phyloP scores from a whole-genome alignment of 2,113 vertebrate species.

The Chlamydotis undulata region DNA sequence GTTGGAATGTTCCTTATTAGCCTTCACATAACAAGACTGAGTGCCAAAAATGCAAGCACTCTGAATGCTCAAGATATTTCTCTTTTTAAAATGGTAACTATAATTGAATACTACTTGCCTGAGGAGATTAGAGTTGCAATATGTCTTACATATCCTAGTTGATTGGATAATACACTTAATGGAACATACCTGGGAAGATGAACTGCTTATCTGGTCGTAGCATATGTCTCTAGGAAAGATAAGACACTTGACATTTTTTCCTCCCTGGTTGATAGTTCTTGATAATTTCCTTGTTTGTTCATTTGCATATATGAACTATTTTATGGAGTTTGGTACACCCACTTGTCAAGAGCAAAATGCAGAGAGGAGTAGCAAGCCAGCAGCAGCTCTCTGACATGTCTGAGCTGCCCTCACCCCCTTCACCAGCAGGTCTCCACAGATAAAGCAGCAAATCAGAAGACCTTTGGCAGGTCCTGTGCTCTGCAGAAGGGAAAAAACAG shows the following conservation, averaged over 20 bases:
- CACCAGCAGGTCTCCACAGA: background rate
- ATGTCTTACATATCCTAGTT: conserved; percentile 20
- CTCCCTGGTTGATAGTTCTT: background rate
- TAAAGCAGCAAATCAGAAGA: background rate
- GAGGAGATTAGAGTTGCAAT: conserved; percentile 4
- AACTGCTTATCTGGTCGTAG: conserved; percentile 16
- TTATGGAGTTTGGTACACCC: background rate
- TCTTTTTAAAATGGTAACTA: conserved; percentile 29
- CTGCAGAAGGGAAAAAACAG: background rate
- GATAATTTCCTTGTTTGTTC: conserved; percentile 33
- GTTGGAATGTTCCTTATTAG: conserved; percentile 19
- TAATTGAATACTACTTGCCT: conserved; percentile 50
- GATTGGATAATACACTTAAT: conserved; percentile 55
- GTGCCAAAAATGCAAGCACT: conserved; percentile 8
- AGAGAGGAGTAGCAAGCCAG: background rate
- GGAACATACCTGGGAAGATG: conserved; percentile 40
- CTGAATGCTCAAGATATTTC: background rate
- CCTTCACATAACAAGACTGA: background rate
- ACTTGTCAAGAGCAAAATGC: background rate
- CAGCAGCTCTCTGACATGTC: background rate
- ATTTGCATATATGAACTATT: background rate
- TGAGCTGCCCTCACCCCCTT: background rate
- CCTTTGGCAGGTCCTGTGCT: background rate
- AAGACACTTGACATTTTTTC: background rate
- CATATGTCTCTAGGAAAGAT: conserved; percentile 19